These are phyloP conservation scores for Cryptotis parvus DNA, from an alignment of 2,113 vertebrate genomes.

Conservation along the genomic window DNA sequence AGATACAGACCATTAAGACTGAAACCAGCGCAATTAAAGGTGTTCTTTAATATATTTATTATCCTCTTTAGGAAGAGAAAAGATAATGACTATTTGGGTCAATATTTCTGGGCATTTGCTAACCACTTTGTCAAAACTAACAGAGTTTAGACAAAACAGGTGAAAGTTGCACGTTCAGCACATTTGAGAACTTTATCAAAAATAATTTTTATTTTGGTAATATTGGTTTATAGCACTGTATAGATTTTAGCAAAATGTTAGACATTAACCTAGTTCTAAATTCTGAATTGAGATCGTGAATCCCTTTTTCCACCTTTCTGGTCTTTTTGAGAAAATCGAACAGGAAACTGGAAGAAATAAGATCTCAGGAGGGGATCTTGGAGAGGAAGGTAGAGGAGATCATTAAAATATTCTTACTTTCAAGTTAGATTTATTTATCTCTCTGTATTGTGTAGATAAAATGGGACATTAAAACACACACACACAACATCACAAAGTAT, in stretches of 20 bases:
- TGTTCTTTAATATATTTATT: not conserved
- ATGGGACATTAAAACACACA: slow-evolving; percentile 53
- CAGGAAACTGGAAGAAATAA: not conserved
- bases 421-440: slow-evolving; percentile 67
- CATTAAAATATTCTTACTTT: slow-evolving; percentile 61
- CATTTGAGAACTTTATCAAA: not conserved
- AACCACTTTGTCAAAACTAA: not conserved
- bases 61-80: not conserved
- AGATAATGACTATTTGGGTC: not conserved
- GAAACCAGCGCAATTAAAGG: not conserved
- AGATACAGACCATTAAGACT: not conserved
- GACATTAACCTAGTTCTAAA: not conserved
- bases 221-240: not conserved
- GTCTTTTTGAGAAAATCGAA: slow-evolving; percentile 19
- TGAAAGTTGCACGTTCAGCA: not conserved
- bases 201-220: not conserved
- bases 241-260: not conserved
- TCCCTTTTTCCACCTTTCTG: not conserved
- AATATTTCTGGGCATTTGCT: not conserved
- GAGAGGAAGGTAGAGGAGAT: not conserved
- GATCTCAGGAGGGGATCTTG: slow-evolving; percentile 6
- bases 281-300: not conserved
- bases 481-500: slow-evolving; percentile 22
- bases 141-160: not conserved
- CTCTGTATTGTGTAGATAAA: slow-evolving; percentile 37